phyloP scores from a whole-genome alignment of 2,888 invertebrate genomes.

The Xanthia icteritia region DNA sequence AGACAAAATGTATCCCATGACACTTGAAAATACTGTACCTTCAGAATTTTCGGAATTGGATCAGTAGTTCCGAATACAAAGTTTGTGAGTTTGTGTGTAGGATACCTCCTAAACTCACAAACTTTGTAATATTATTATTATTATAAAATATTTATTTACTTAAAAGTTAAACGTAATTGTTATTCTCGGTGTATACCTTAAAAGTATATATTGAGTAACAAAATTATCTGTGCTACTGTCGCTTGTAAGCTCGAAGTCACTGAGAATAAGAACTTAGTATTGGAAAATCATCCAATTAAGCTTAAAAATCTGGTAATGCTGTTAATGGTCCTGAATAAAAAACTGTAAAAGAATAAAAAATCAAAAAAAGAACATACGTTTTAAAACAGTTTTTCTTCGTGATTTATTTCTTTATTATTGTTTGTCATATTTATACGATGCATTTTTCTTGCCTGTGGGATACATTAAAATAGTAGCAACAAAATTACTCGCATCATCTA shows the following conservation, averaged over 20 bases:
- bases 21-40: not conserved
- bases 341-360: not conserved
- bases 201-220: not conserved
- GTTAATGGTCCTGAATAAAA: not conserved
- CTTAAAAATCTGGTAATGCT: not conserved
- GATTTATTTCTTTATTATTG: not conserved
- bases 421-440: not conserved
- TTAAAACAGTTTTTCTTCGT: not conserved
- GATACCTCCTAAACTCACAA: not conserved
- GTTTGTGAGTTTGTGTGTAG: too few relatives aligned
- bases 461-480: not conserved
- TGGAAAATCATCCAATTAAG: not conserved
- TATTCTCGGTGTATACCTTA: not conserved
- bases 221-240: not conserved
- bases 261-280: not conserved
- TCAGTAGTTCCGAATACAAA: not conserved
- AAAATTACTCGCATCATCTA: not conserved
- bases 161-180: not conserved
- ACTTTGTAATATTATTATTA: not conserved
- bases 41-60: not conserved
- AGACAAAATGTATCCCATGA: too few relatives aligned
- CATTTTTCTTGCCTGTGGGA: not conserved
- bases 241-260: not conserved
- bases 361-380: not conserved
- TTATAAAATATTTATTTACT: not conserved